Conservation (phyloP, 2,888 invertebrate genomes). For the Neoaliturus tenellus region DNA sequence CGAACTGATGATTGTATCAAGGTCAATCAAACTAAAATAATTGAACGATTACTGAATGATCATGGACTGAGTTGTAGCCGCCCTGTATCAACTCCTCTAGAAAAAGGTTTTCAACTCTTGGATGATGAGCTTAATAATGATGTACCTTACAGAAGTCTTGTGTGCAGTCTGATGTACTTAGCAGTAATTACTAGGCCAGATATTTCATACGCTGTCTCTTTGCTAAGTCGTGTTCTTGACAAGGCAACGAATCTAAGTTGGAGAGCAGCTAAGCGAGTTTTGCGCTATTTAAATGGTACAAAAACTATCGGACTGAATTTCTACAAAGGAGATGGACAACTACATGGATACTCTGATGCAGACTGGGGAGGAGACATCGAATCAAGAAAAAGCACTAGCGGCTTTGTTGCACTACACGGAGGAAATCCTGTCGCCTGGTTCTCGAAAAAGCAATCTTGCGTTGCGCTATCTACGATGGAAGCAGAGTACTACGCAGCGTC, state of each 20-base stretch:
- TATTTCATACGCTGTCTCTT: conserved; percentile 35
- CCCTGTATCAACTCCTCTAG: conserved; percentile 53
- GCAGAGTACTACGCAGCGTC: conserved; percentile 55
- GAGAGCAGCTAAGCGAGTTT: conserved; percentile 57
- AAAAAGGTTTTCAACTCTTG: conserved; percentile 39
- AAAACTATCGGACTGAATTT: conserved; percentile 38
- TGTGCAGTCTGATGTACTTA: background rate
- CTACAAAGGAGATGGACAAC: conserved; percentile 6
- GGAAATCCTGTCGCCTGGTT: conserved; percentile 51
- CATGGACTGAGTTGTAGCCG: conserved; percentile 41
- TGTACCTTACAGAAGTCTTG: conserved; percentile 53
- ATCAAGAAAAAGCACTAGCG: conserved; percentile 54
- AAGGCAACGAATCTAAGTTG: conserved; percentile 38
- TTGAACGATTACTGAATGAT: conserved; percentile 33
- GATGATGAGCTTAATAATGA: background rate
- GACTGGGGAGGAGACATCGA: conserved; percentile 55
- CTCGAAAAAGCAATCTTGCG: conserved; percentile 55
- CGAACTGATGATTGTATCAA: background rate
- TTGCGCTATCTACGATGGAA: conserved; percentile 52
- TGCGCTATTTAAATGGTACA: conserved; percentile 55
- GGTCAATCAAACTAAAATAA: conserved; percentile 53
- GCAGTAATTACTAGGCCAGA: background rate
- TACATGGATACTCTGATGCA: conserved; percentile 50
- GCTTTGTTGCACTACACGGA: conserved; percentile 45
- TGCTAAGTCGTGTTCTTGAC: conserved; percentile 54